Evolutionary conservation across 2,888 invertebrate genomes (phyloP), one percentile per base, ranked within the genome.

Genomic region (Campaea margaritaria): DNA sequence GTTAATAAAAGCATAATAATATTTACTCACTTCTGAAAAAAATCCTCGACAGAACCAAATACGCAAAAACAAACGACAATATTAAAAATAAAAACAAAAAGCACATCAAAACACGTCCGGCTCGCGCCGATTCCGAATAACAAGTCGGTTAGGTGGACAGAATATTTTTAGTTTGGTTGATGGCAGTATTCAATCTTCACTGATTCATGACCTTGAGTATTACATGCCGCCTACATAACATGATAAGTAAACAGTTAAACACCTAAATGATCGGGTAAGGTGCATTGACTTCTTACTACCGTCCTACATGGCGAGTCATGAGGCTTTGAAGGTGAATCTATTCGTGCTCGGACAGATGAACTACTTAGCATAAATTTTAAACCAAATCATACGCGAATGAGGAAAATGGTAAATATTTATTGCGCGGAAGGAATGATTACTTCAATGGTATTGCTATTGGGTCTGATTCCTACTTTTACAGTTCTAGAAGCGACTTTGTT

Each of bases 171-270:
- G 21, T 31, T 2, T 36, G n/a, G n/a, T n/a, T n/a, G n/a, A 36
- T 36, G 36, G 36, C 36, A n/a, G 36, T 36, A n/a, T 12, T 34
- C 34, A 36, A 36, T n/a, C n/a, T 10, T 16, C 57, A 31, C 44
- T 51, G 58, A 59, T 62, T 47, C 55, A 47, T 69, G 84, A 82
- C 90, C 91, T 90, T 90, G 87, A 65, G 58, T 68, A 82, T 83
- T 76, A 76, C 75, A 79, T 57, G 70, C 83, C 87, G 78, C 87
- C 89, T 86, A 90, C 91, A 85, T 84, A 83, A 81, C 74, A 75
- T 71, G 66, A 71, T 76, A 80, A 67, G 75, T 76, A 85, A 83
- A 85, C 10, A 31, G 9, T 10, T 31, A 31, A 31, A 7, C 73
- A 82, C 21, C 38, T 52, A 46, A 65, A 48, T 10, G 44, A 45